Percentiles rank a stretch among this genome's conserved stretches.
Conservation (phyloP, 2,113 vertebrate species). For the Copsychus sechellarum region DNA sequence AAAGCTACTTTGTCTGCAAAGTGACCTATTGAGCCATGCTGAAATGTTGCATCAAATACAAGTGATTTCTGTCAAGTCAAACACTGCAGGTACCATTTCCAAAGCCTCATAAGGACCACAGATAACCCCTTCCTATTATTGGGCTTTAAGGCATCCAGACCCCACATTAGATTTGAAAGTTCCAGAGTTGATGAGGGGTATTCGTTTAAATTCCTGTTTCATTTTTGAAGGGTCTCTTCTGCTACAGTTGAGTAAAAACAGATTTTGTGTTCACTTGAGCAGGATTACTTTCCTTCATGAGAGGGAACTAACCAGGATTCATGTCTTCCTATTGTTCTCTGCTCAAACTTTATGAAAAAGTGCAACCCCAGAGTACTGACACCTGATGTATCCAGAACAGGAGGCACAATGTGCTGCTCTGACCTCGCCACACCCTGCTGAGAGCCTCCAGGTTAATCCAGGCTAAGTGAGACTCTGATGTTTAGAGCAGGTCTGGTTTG, state of each 20-base stretch:
- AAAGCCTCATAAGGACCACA: not conserved
- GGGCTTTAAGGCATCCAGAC: not conserved
- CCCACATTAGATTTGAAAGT: not conserved
- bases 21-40: not conserved
- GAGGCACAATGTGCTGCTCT: not conserved
- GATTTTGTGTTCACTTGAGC: not conserved
- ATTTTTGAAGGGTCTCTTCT: not conserved
- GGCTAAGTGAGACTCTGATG: conserved; percentile 26
- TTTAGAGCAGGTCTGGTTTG: conserved; percentile 1
- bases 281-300: not conserved
- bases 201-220: not conserved
- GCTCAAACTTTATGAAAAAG: not conserved
- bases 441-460: conserved; percentile 14
- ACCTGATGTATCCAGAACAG: not conserved
- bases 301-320: not conserved
- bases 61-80: not conserved
- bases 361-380: not conserved
- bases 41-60: not conserved
- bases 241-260: conserved; percentile 26
- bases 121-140: not conserved
- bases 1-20: not conserved
- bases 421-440: not conserved
- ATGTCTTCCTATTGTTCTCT: not conserved
- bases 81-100: not conserved
- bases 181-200: not conserved